Percentiles rank a stretch among this genome's conserved stretches.
Evolutionary conservation across 2,113 vertebrate genomes (phyloP).

Genomic region (Pollachius pollachius): DNA sequence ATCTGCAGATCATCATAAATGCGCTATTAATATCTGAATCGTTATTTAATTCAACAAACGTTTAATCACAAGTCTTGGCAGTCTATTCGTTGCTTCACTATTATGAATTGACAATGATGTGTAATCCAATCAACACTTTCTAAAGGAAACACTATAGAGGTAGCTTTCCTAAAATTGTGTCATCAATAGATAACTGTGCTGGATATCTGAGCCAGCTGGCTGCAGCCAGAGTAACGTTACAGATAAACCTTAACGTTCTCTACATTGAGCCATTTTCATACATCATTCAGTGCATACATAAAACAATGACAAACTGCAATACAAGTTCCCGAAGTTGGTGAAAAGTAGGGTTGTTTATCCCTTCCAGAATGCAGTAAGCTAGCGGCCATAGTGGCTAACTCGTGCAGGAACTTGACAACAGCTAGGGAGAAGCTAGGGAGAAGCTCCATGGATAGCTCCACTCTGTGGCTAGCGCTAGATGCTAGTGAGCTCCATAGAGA

Average conservation of each 20-base stretch:
- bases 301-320: too few relatives aligned
- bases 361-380: constrained; percentile 23
- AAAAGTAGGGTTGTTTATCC: background rate
- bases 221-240: constrained; percentile 34
- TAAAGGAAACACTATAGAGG: too few relatives aligned
- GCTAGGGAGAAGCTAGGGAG: constrained; percentile 29
- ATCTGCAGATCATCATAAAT: constrained; percentile 70
- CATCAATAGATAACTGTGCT: background rate
- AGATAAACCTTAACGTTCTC: too few relatives aligned
- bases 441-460: constrained; percentile 38
- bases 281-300: background rate
- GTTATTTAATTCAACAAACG: background rate
- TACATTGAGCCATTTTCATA: constrained; percentile 19
- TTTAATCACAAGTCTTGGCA: background rate
- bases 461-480: background rate
- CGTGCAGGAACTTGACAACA: constrained; percentile 51
- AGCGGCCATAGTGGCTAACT: constrained; percentile 52
- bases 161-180: too few relatives aligned
- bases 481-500: constrained; percentile 1
- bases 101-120: too few relatives aligned
- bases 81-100: too few relatives aligned
- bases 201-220: background rate
- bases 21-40: background rate
- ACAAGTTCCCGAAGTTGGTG: too few relatives aligned
- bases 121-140: too few relatives aligned